Evolutionary conservation across 2,888 invertebrate species (phyloP).

Genomic region (Limnephilus rhombicus): DNA sequence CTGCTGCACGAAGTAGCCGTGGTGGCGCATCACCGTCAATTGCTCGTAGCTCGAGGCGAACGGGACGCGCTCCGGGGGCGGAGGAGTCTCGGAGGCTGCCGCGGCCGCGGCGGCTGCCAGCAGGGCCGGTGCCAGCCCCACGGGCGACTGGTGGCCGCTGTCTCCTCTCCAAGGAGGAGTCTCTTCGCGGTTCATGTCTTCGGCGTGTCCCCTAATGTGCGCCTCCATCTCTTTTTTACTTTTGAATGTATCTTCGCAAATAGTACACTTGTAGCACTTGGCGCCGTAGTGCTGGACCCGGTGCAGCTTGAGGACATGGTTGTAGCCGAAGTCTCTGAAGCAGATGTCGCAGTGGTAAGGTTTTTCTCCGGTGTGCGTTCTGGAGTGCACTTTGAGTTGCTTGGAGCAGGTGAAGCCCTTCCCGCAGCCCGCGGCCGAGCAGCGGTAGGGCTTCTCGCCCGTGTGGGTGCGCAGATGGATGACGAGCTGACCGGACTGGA

Average conservation of each 20-base stretch:
- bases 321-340: slow-evolving; percentile 93
- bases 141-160: slow-evolving; percentile 77
- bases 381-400: slow-evolving; percentile 93
- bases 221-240: slow-evolving; percentile 94
- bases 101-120: slow-evolving; percentile 78
- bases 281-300: slow-evolving; percentile 94
- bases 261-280: slow-evolving; percentile 94
- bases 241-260: slow-evolving; percentile 93
- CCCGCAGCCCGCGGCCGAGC: slow-evolving; percentile 88
- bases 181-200: slow-evolving; percentile 69
- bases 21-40: slow-evolving; percentile 67
- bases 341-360: slow-evolving; percentile 95
- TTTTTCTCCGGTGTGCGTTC: slow-evolving; percentile 94
- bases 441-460: slow-evolving; percentile 90
- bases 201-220: slow-evolving; percentile 88
- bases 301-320: slow-evolving; percentile 93
- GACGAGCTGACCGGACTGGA: slow-evolving; percentile 93
- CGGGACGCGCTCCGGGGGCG: slow-evolving; percentile 67
- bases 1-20: slow-evolving; percentile 71
- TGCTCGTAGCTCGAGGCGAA: slow-evolving; percentile 67
- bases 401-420: slow-evolving; percentile 96
- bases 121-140: slow-evolving; percentile 74
- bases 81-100: slow-evolving; percentile 71
- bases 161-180: slow-evolving; percentile 75
- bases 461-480: slow-evolving; percentile 95